A percentile compares a stretch with the other conserved stretches of the same genome.
Evolutionary conservation across 2,797 vertebrate species (phyloP).

Genomic region (Eulemur albifrons): DNA sequence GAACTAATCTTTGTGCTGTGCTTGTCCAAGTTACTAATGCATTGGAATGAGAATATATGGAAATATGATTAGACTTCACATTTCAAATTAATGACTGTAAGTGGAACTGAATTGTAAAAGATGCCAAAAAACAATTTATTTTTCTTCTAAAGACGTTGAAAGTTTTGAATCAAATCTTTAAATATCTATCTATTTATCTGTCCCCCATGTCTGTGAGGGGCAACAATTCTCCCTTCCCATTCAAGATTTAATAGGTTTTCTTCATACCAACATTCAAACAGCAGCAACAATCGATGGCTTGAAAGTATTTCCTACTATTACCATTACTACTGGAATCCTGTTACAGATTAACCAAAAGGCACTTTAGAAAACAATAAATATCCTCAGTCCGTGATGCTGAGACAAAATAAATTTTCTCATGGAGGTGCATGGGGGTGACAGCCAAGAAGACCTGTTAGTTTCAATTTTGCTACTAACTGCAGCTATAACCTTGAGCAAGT

Average conservation of each 20-base stretch:
- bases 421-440: not conserved
- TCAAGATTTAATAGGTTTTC: not conserved
- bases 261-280: not conserved
- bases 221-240: not conserved
- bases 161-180: not conserved
- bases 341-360: not conserved
- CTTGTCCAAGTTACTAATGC: not conserved
- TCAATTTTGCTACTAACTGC: not conserved
- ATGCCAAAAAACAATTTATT: not conserved
- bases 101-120: slow-evolving; percentile 23
- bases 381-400: not conserved
- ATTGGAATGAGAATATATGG: not conserved
- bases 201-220: not conserved
- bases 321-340: not conserved
- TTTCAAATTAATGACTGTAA: not conserved
- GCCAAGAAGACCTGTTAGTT: not conserved
- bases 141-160: not conserved
- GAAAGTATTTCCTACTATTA: not conserved
- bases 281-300: not conserved
- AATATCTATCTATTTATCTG: not conserved
- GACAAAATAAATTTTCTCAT: not conserved
- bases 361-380: not conserved
- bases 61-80: not conserved
- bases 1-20: not conserved
- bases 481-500: not conserved